Evolutionary conservation across 2,888 invertebrate genomes (phyloP), one percentile per base, ranked within the genome.

Genomic region (Rhamnusium bicolor): DNA sequence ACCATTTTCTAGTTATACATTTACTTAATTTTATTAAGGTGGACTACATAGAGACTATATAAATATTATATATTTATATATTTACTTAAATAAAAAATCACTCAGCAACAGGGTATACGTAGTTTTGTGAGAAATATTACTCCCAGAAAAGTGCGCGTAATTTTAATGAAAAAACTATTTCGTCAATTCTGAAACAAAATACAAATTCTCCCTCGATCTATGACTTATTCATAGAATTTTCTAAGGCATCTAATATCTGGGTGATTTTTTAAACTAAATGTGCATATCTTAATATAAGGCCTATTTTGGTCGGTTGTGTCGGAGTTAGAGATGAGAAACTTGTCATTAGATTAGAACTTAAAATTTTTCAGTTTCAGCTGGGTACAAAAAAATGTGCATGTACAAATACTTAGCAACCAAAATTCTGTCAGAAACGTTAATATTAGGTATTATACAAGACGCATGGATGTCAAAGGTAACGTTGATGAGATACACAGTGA

Each of bases 31-130:
- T 54, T 19, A 32, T 53, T 53, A 65, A 63, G 63, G 51, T 63
- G 27, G 49, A n/a, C n/a, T 16, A 32, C 32, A 65, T 65, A 65
- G 27, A 53, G 53, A 54, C 29, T 65, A 65, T 51, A 51, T 65
- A 65, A 65, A 65, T 65, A 65, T 65, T 65, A 65, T 65, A 65
- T 65, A 65, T 65, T 65, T 65, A 65, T 51, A 65, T 49, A 65
- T 27, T 46, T 46, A 49, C 49, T 65, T 12, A 8, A n/a, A 7
- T 18, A 53, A 53, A 65, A 65, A 53, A 65, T 53, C 65, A 65
- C 65, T 53, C 65, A 53, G 65, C 24, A 65, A 14, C 27, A n/a
- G 65, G 65, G 47, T 53, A 65, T 32, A 32, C 40, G 40, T 40
- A 40, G 40, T 40, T n/a, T 4, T 12, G n/a, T 40, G 40, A n/a